Base-by-base conservation (phyloP, 2,888 invertebrate species). In the Temnothorax rugatulus region DNA sequence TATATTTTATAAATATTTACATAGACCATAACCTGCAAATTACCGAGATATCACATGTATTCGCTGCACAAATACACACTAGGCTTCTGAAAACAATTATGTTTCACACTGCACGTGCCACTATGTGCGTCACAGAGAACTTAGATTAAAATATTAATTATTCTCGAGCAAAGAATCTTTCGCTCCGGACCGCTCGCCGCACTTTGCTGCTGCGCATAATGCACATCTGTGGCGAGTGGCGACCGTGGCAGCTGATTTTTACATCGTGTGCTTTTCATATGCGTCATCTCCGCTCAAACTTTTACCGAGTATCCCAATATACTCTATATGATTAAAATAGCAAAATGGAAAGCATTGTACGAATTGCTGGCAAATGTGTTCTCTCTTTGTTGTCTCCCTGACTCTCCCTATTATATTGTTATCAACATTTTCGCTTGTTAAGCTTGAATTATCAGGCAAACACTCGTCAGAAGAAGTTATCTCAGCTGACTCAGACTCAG, bases 11-110 rank as follows among this genome's bases (percentile, higher is more conserved):
- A 71, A 2, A 71, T 21, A 41, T 57, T 18, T 34, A 34, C 0
- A 34, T 34, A 41, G 41, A 41, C 61, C 29, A 47, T 75, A 75
- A 75, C 74, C 34, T 75, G 25, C 4, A 75, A 75, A 11, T 11
- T 29, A 44, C n/a, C 8, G 29, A 4, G n/a, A 34, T 61, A 34
- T 61, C n/a, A n/a, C 29, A 74, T 7, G n/a, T 52, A 21, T 34
- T 13, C 15, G 7, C 1, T 15, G n/a, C 29, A 61, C 15, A 15
- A 61, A 34, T 34, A 29, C 15, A 9, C 29, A 47, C 13, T 3
- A 18, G 21, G 41, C 18, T 34, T 21, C 9, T 21, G 13, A 34
- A 61, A 61, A 47, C 29, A 57, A 74, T 4, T 29, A 29, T 18
- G n/a, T 34, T 18, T 15, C n/a, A 13, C 4, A 47, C 9, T n/a